Base-by-base conservation (phyloP, 2,888 invertebrate genomes). In the Dysmachus trigonus region DNA sequence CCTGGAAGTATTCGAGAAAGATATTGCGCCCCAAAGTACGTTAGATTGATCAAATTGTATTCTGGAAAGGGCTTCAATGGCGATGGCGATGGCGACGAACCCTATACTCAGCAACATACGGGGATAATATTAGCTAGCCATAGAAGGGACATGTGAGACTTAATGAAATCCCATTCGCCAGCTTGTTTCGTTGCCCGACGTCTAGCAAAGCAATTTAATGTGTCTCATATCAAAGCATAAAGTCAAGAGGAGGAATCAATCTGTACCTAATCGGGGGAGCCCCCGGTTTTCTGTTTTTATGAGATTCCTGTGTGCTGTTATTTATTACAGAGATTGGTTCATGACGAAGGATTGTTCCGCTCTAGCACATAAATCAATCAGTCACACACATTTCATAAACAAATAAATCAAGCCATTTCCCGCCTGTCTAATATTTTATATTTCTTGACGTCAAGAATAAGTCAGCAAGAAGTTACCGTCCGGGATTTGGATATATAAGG, bases 341-440 rank as follows among this genome's bases (percentile, higher is more conserved):
- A 79, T 79, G 51, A 79, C 51, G 79, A 79, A 79, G 22, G 79
- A 79, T 73, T 73, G 73, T 73, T 73, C 73, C 73, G 35, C 35
- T 73, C 73, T 35, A 35, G 47, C 79, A 31, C 51, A 79, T 79
- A 79, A 79, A 79, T 79, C 79, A 79, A 79, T 79, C 79, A 79
- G 79, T 79, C 79, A 79, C 79, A 79, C 79, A 51, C 51, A 79
- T 79, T 79, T 79, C 79, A 47, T 79, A 79, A 79, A 79, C 79
- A 79, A 79, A 79, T 79, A 79, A 79, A 79, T 79, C 79, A 79
- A 47, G 51, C 51, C 47, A 47, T 79, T 79, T 79, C 79, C 47
- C 79, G 47, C 79, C 47, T 79, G 79, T 79, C 79, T 79, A 79
- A 79, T 79, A 79, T 79, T 79, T 79, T 79, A 79, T 79, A 79